These are phyloP conservation scores for Setipinna tenuifilis DNA, from an alignment of 2,797 vertebrate species.

Conservation along the genomic window DNA sequence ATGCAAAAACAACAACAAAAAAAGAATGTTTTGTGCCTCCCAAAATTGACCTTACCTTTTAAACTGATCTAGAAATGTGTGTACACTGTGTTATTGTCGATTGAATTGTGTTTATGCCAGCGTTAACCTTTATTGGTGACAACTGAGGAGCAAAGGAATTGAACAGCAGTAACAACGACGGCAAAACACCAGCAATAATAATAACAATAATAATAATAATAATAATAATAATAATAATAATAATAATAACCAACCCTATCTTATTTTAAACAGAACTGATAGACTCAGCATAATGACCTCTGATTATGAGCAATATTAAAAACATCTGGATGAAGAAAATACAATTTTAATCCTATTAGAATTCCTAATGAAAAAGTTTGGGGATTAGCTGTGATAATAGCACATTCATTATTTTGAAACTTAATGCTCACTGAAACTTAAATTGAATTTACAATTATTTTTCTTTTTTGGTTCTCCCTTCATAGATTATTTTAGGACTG, in stretches of 20 bases:
- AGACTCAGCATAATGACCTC: not conserved
- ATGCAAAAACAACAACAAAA: slow-evolving; percentile 62
- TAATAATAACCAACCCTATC: not conserved
- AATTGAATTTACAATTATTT: slow-evolving; percentile 19
- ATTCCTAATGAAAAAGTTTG: slow-evolving; percentile 53
- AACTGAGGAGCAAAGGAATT: not conserved
- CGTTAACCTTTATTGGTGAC: not conserved
- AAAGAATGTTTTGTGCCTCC: slow-evolving; percentile 56
- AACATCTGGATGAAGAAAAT: slow-evolving; percentile 52
- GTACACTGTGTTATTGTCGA: slow-evolving; percentile 13
- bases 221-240: not conserved
- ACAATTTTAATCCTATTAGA: slow-evolving; percentile 64
- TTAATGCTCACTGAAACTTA: slow-evolving; percentile 39
- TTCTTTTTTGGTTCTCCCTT: not conserved
- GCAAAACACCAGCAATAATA: not conserved
- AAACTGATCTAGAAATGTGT: slow-evolving; percentile 31
- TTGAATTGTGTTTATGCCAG: not conserved
- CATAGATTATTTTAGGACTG: not conserved
- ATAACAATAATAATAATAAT: not conserved
- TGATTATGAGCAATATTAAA: slow-evolving; percentile 37
- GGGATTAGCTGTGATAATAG: slow-evolving; percentile 66
- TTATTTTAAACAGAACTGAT: not conserved
- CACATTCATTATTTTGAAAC: slow-evolving; percentile 53
- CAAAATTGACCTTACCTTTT: slow-evolving; percentile 19
- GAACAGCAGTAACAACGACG: not conserved